These are phyloP conservation scores for Lophotriccus pileatus DNA, from an alignment of 2,797 vertebrate species.

Conservation along the genomic window DNA sequence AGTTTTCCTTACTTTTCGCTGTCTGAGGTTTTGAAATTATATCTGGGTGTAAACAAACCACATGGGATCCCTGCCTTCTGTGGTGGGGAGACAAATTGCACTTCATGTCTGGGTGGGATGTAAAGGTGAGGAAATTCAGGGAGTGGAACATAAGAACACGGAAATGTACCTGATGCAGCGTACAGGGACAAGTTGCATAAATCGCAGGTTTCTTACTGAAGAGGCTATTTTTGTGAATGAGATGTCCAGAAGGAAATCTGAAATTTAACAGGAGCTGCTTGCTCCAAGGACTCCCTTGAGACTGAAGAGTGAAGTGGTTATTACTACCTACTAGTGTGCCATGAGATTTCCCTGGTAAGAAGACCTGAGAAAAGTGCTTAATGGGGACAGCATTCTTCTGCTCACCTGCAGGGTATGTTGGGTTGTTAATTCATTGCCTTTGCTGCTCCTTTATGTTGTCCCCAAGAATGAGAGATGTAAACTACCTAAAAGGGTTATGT, in stretches of 20 bases:
- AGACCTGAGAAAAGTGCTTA: not conserved
- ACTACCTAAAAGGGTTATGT: not conserved
- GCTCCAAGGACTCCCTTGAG: not conserved
- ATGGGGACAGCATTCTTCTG: not conserved
- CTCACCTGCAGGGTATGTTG: rapidly evolving
- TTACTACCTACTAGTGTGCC: not conserved
- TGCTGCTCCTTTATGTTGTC: not conserved
- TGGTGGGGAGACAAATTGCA: not conserved
- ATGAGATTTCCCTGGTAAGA: not conserved
- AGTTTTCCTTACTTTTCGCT: not conserved
- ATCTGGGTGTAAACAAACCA: not conserved
- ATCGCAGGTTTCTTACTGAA: not conserved
- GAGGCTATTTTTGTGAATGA: not conserved
- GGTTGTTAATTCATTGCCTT: not conserved
- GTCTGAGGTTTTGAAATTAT: not conserved
- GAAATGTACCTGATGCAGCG: not conserved
- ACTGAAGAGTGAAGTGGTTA: not conserved
- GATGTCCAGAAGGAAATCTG: not conserved
- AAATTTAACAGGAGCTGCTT: not conserved
- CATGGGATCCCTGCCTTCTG: not conserved
- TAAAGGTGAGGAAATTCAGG: not conserved
- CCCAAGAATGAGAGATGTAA: not conserved
- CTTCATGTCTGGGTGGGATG: not conserved
- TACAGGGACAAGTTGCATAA: not conserved
- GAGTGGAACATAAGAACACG: not conserved